Conservation (phyloP, 1,140 invertebrate genomes). For the Eumaeus atala region DNA sequence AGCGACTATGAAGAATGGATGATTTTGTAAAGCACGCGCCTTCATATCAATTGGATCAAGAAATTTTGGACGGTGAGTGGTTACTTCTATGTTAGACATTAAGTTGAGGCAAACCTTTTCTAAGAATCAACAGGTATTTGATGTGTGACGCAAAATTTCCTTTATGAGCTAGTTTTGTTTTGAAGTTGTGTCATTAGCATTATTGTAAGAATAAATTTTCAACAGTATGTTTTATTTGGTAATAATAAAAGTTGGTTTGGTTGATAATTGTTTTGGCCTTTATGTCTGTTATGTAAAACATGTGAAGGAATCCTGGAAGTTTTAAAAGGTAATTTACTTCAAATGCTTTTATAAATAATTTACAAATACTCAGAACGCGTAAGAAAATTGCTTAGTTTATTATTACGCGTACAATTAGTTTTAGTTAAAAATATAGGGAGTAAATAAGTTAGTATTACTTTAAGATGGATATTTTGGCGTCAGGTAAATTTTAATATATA, state of each 20-base stretch:
- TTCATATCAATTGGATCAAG: slow-evolving; percentile 63
- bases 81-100: slow-evolving; percentile 25
- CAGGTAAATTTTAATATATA: too few species aligned
- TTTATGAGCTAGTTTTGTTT: slow-evolving; percentile 22
- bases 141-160: slow-evolving; percentile 46
- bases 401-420: too few species aligned
- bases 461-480: too few species aligned
- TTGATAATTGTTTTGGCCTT: slow-evolving; percentile 1
- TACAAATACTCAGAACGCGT: too few species aligned
- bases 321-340: too few species aligned
- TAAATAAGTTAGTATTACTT: too few species aligned
- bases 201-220: not conserved
- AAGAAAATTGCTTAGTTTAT: too few species aligned
- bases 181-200: slow-evolving; percentile 19
- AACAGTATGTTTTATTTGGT: slow-evolving; percentile 2
- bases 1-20: slow-evolving; percentile 71
- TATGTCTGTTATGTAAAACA: slow-evolving; percentile 10
- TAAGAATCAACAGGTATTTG: slow-evolving; percentile 60
- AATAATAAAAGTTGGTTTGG: not conserved
- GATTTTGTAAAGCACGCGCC: slow-evolving; percentile 58
- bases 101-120: slow-evolving; percentile 46
- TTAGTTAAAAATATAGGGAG: too few species aligned
- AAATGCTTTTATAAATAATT: too few species aligned
- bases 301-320: too few species aligned
- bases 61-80: slow-evolving; percentile 59